phyloP scores from a whole-genome alignment of 2,113 vertebrate genomes.

The Melierax canorus region DNA sequence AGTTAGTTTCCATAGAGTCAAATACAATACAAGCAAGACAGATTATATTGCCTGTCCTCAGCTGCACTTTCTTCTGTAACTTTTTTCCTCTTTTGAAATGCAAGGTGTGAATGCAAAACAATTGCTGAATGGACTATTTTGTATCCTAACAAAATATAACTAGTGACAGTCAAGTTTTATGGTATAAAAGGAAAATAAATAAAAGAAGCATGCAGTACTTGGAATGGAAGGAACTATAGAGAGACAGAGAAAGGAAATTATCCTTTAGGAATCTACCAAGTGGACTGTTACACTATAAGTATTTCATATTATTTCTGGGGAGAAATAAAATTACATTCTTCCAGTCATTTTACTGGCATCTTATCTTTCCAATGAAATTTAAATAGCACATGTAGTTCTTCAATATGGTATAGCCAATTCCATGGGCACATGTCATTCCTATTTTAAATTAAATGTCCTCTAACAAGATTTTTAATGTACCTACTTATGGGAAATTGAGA shows the following conservation, averaged over 20 bases:
- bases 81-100: not conserved
- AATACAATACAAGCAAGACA: not conserved
- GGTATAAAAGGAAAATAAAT: slow-evolving; percentile 52
- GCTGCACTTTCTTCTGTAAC: slow-evolving; percentile 28
- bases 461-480: not conserved
- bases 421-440: not conserved
- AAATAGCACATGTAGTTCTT: not conserved
- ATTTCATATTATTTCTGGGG: not conserved
- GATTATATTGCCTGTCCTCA: slow-evolving; percentile 46
- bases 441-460: not conserved
- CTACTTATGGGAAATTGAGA: not conserved
- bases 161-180: slow-evolving; percentile 5
- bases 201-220: slow-evolving; percentile 1
- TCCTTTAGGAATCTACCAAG: not conserved
- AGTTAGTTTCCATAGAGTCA: slow-evolving; percentile 49
- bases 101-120: slow-evolving; percentile 51
- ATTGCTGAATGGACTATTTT: slow-evolving; percentile 43
- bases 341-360: not conserved
- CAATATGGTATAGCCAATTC: not conserved
- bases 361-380: slow-evolving; percentile 25
- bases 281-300: not conserved
- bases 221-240: not conserved
- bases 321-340: not conserved
- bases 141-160: slow-evolving; percentile 48
- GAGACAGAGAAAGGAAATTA: not conserved